Percentiles rank a stretch among this genome's conserved stretches.
Conservation (phyloP, 2,888 invertebrate species). For the Drosophila pseudotalamancana region DNA sequence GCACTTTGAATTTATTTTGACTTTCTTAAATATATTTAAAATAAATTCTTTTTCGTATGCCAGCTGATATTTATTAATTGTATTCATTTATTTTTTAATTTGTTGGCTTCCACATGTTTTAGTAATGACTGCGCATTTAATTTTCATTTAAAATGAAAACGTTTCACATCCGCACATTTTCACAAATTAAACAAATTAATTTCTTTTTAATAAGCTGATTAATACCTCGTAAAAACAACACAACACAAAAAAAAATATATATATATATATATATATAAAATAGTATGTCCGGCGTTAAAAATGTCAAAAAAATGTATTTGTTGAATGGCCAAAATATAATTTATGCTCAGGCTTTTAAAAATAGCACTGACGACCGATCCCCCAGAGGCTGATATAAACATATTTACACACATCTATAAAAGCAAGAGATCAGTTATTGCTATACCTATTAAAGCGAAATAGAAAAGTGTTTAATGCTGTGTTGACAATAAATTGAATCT, state of each 20-base stretch:
- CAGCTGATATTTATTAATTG: background rate
- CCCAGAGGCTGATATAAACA: conserved; percentile 1
- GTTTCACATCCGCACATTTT: conserved; percentile 13
- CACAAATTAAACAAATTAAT: conserved; percentile 54
- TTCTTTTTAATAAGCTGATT: conserved; percentile 50
- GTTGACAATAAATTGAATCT: background rate
- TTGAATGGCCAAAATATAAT: conserved; percentile 32
- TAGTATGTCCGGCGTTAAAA: conserved; percentile 27
- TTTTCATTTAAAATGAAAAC: conserved; percentile 5
- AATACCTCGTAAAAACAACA: conserved; percentile 36
- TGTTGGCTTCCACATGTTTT: background rate
- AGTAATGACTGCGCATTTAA: background rate
- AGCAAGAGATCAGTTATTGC: background rate
- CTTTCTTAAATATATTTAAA: background rate
- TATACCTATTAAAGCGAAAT: background rate
- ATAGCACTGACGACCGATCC: conserved; percentile 42
- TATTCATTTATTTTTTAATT: background rate
- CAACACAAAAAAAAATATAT: conserved; percentile 27
- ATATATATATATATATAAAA: too few species aligned
- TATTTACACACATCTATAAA: too few species aligned
- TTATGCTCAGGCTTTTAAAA: conserved; percentile 48
- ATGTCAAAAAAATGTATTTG: conserved; percentile 24
- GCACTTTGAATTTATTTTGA: background rate
- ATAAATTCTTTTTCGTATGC: background rate
- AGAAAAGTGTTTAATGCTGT: background rate